A percentile compares a stretch with the other conserved stretches of the same genome.
phyloP scores from a whole-genome alignment of 2,797 vertebrate genomes.

The Margarornis squamiger region DNA sequence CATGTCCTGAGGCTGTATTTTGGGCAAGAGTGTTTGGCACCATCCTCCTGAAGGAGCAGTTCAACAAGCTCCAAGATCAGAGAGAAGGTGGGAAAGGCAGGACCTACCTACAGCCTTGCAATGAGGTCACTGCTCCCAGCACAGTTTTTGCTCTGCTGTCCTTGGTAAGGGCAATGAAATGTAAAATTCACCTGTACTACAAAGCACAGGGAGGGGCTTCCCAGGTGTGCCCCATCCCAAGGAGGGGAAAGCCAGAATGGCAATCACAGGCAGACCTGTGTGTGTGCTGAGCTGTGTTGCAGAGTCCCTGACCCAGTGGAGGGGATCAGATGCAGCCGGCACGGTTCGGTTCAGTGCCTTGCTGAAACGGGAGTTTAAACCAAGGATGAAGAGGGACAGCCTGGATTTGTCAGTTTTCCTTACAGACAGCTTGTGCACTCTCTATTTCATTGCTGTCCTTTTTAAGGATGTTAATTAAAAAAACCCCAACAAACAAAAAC shows the following conservation, averaged over 20 bases:
- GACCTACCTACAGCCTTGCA: background rate
- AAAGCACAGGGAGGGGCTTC: background rate
- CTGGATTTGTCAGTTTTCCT: background rate
- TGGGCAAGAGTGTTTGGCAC: background rate
- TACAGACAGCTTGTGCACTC: rapidly evolving
- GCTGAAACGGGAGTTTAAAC: background rate
- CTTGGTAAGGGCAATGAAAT: rapidly evolving
- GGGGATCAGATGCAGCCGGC: background rate
- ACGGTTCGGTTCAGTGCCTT: rapidly evolving
- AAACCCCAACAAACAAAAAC: too few relatives aligned
- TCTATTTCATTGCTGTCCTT: background rate
- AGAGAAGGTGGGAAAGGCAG: background rate
- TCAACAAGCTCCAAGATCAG: rapidly evolving
- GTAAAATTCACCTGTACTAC: background rate
- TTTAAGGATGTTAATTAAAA: background rate
- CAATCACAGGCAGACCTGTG: background rate
- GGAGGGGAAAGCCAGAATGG: background rate
- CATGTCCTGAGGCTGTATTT: background rate
- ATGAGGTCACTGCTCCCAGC: rapidly evolving
- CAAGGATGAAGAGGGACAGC: background rate
- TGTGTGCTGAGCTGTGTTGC: rapidly evolving
- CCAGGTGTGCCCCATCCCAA: background rate
- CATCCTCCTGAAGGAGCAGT: rapidly evolving
- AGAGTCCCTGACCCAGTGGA: background rate
- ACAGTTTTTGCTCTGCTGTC: background rate